Evolutionary conservation across 2,888 invertebrate species (phyloP).

Genomic region (Choristoneura rosaceana): DNA sequence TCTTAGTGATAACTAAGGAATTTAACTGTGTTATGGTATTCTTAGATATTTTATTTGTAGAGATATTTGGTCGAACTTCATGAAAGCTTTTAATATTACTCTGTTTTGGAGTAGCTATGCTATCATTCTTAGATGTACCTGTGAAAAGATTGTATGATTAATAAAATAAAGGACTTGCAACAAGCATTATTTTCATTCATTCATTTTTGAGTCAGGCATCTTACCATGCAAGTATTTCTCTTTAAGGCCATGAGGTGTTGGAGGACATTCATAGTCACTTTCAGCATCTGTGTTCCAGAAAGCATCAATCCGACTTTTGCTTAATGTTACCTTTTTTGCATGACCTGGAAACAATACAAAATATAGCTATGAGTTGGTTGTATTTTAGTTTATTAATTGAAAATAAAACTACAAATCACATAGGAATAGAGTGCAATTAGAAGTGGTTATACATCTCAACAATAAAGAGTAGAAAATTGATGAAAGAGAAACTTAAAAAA

Average conservation of each 20-base stretch:
- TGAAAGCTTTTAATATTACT: slow-evolving; percentile 5
- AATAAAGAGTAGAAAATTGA: too few species aligned
- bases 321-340: slow-evolving; percentile 48
- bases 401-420: too few species aligned
- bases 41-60: slow-evolving; percentile 3
- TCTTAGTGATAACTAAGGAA: slow-evolving; percentile 17
- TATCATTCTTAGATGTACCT: slow-evolving; percentile 13
- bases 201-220: background rate
- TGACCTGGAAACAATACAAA: slow-evolving; percentile 17
- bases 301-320: slow-evolving; percentile 53
- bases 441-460: too few species aligned
- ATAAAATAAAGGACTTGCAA: background rate
- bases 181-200: background rate
- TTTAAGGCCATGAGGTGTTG: background rate
- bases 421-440: too few species aligned
- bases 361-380: background rate
- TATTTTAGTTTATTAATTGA: background rate
- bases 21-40: background rate
- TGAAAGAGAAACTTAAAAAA: too few species aligned
- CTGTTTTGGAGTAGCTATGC: slow-evolving; percentile 1
- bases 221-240: slow-evolving; percentile 9
- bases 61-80: background rate
- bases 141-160: slow-evolving; percentile 6
- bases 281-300: slow-evolving; percentile 76
- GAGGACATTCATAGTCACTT: slow-evolving; percentile 56